Evolutionary conservation across 1,140 invertebrate genomes (phyloP).

Genomic region (Drosophila santomea): DNA sequence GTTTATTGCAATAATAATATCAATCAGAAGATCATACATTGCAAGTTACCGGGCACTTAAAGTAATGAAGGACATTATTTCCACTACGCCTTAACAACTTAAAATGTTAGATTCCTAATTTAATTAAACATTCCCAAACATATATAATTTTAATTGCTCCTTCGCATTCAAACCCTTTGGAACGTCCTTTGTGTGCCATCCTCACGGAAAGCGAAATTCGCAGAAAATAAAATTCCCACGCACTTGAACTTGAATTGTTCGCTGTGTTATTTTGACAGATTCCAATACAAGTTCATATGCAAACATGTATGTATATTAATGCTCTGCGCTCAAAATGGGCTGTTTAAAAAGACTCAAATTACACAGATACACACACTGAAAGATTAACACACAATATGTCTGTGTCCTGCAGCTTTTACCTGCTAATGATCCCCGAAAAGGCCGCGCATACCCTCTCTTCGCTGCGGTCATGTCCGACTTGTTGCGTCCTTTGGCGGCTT

Average conservation of each 20-base stretch:
- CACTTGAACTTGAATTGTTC: conserved; percentile 77
- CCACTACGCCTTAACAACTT: no score
- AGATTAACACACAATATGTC: conserved; percentile 47
- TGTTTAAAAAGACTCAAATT: conserved; percentile 64
- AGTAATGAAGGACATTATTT: no score
- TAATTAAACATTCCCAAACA: neutral
- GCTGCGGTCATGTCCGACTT: conserved; percentile 56
- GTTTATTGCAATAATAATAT: neutral
- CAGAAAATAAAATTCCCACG: conserved; percentile 72
- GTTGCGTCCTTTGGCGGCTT: conserved; percentile 37
- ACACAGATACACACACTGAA: conserved; percentile 52
- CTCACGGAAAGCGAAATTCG: conserved; percentile 48
- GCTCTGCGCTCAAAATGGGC: conserved; percentile 16
- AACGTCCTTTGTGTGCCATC: neutral
- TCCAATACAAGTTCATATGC: conserved; percentile 22
- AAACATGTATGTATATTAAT: conserved; percentile 30
- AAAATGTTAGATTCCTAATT: neutral
- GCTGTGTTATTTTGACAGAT: conserved; percentile 66
- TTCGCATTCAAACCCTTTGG: neutral
- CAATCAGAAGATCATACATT: no score
- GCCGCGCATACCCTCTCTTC: conserved; percentile 54
- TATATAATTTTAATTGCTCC: neutral
- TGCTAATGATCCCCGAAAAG: conserved; percentile 61
- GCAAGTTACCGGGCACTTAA: no score
- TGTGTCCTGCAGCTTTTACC: conserved; percentile 57